Conservation (phyloP, 2,797 vertebrate species). For the Cyclura pinguis region DNA sequence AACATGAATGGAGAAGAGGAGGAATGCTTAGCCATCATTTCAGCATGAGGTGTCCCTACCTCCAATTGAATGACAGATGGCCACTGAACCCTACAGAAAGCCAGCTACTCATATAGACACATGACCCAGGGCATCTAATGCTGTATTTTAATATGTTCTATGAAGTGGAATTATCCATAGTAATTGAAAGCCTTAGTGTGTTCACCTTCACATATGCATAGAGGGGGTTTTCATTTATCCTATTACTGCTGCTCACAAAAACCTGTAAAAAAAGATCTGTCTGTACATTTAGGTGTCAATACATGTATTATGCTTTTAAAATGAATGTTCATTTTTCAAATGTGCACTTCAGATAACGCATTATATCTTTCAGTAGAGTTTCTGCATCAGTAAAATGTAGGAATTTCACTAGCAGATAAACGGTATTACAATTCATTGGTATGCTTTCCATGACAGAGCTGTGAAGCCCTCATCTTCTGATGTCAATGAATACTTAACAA, state of each 20-base stretch:
- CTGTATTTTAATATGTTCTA: not conserved
- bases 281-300: not conserved
- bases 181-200: not conserved
- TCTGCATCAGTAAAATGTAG: no score
- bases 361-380: no score
- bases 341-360: no score
- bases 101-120: not conserved
- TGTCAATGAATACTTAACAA: slow-evolving; percentile 28
- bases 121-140: not conserved
- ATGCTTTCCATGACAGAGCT: no score
- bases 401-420: no score
- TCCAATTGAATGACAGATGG: no score
- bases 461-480: slow-evolving; percentile 22
- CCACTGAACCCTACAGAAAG: not conserved
- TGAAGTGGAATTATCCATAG: not conserved
- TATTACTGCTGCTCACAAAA: not conserved
- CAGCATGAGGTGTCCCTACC: no score
- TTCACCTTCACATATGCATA: not conserved
- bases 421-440: no score
- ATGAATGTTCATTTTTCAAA: no score
- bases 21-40: no score
- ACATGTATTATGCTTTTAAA: not conserved
- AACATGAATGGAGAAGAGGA: no score
- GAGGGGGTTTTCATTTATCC: not conserved
- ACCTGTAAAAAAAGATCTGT: not conserved